Base-by-base conservation (phyloP, 2,113 vertebrate species). In the Vulpes lagopus region DNA sequence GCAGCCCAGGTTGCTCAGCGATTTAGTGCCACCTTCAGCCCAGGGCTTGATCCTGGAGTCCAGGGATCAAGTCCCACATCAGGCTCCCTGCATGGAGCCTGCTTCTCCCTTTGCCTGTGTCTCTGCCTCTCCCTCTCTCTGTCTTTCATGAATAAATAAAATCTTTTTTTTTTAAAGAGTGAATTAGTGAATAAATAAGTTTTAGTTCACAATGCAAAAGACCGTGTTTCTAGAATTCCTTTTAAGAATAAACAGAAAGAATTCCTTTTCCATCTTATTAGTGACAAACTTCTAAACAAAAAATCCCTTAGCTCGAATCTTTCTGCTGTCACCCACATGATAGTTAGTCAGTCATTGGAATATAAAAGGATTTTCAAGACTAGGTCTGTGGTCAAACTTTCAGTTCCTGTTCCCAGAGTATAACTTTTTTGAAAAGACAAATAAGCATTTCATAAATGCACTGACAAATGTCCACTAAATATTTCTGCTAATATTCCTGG, bases 341-440 rank as follows among this genome's bases (percentile, higher is more conserved):
- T 0, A 23, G 6, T 35, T 14, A 51, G 20, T 84, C 17, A 60
- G 14, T 38, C 20, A 53, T 0, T 27, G 19, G 35, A 73, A 43
- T 17, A 73, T 38, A 69, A 83, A 80, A 67, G 43, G 8, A 65
- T 67, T 93, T 91, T 89, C 73, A 92, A 38, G n/a, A 60, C 43
- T 15, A 89, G 64, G 30, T 89, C 82, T 93, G 6, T 80, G 55
- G 55, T 95, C 73, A 88, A 81, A 94, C 62, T 95, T 97, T 91
- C 62, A 93, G 59, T 65, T 80, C 74, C 60, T 57, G 4, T 95
- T 73, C 53, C 64, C 69, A 87, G 74, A 90, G 32, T 32, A 22
- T 67, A 79, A 89, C 17, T 89, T 90, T 94, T 43, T 78, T 38
- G 20, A 94, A 69, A 95, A 53, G 22, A 96, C 59, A 84, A 97